Evolutionary conservation across 1,140 invertebrate genomes (phyloP).

Genomic region (Euglossa dilemma): DNA sequence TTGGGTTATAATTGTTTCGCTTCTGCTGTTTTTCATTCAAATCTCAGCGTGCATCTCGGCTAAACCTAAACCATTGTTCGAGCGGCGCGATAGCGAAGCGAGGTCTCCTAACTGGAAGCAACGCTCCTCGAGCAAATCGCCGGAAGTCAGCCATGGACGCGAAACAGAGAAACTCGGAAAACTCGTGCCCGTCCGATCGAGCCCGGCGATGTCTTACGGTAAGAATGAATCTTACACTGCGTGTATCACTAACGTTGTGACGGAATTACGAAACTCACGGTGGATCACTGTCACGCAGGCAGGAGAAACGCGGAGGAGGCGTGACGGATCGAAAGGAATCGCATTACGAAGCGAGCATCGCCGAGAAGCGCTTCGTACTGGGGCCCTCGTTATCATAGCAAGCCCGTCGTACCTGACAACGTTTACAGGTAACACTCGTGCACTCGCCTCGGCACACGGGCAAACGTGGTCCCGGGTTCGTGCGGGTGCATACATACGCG

Average conservation of each 20-base stretch:
- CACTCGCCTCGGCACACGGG: background rate
- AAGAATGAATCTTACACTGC: background rate
- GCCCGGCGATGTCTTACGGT: background rate
- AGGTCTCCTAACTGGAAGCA: too few species aligned
- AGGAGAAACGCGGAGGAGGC: background rate
- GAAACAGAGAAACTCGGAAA: too few species aligned
- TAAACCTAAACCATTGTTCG: too few species aligned
- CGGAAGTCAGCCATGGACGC: too few species aligned
- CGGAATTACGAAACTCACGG: background rate
- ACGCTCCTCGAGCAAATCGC: background rate
- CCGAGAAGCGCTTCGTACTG: conserved; percentile 8
- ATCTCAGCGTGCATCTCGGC: too few species aligned
- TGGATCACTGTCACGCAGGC: conserved; percentile 17
- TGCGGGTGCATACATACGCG: background rate
- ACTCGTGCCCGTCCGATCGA: background rate
- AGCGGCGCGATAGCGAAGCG: too few species aligned
- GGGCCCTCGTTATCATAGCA: conserved; percentile 12
- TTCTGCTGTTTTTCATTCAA: too few species aligned
- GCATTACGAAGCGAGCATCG: conserved; percentile 10
- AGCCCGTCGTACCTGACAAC: conserved; percentile 4
- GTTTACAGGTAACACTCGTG: background rate
- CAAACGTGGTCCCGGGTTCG: background rate
- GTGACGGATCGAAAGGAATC: background rate
- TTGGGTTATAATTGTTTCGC: too few species aligned
- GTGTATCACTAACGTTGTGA: background rate